Conservation (phyloP, 2,888 invertebrate species). For the Desoria tigrina region DNA sequence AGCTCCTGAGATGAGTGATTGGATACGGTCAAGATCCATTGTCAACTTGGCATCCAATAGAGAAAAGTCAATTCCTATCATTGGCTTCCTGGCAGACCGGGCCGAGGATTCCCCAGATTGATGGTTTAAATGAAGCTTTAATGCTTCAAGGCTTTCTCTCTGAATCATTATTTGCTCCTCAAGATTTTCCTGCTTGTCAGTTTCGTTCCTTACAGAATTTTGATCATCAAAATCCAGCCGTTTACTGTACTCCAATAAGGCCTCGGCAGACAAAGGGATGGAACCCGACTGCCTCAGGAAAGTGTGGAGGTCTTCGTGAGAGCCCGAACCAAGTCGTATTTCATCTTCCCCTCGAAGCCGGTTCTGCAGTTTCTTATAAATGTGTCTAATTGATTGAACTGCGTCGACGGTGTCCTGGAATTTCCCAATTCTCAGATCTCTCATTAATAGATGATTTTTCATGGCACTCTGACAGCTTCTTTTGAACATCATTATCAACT, state of each 20-base stretch:
- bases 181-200: background rate
- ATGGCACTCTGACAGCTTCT: slow-evolving; percentile 44
- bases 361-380: slow-evolving; percentile 37
- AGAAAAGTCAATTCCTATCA: background rate
- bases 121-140: background rate
- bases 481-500: slow-evolving; percentile 47
- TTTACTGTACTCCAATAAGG: slow-evolving; percentile 30
- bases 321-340: slow-evolving; percentile 30
- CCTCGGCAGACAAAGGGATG: slow-evolving; percentile 16
- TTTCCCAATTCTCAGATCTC: slow-evolving; percentile 46
- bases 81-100: background rate
- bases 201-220: slow-evolving; percentile 13
- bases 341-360: slow-evolving; percentile 28
- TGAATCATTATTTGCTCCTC: background rate
- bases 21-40: background rate
- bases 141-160: background rate
- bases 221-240: slow-evolving; percentile 27
- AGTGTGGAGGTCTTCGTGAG: slow-evolving; percentile 25
- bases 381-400: slow-evolving; percentile 39
- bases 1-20: background rate
- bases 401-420: slow-evolving; percentile 41
- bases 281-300: background rate
- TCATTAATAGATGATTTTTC: slow-evolving; percentile 46
- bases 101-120: background rate
- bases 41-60: background rate